Evolutionary conservation across 2,888 invertebrate species (phyloP).

Genomic region (Ochropleura leucogaster): DNA sequence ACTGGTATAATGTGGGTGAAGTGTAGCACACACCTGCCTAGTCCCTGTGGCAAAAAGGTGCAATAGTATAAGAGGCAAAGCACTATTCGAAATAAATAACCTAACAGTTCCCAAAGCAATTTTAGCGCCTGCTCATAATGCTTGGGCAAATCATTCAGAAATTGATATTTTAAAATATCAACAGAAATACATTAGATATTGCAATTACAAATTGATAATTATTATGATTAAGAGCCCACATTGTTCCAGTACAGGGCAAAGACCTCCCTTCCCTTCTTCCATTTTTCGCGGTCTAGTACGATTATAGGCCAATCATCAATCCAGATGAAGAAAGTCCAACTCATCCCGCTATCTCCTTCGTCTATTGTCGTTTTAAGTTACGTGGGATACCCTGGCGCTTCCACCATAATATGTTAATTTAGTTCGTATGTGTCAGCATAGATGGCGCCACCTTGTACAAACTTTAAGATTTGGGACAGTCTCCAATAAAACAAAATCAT

Average conservation of each 20-base stretch:
- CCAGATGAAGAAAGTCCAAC: no score
- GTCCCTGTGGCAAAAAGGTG: not conserved
- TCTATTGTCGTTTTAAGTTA: no score
- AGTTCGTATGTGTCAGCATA: not conserved
- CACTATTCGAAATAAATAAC: not conserved
- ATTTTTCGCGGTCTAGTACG: no score
- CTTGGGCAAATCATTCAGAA: not conserved
- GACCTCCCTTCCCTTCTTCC: no score
- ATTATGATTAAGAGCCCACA: no score
- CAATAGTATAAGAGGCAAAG: not conserved
- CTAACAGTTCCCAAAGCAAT: not conserved
- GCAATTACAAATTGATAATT: no score
- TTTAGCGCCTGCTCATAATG: not conserved
- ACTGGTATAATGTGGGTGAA: not conserved
- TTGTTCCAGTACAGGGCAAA: no score
- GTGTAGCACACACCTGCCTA: not conserved
- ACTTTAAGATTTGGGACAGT: constrained; percentile 8
- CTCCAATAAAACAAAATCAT: constrained; percentile 10
- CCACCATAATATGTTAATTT: no score
- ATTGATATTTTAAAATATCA: not conserved
- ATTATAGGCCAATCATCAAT: no score
- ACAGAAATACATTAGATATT: no score
- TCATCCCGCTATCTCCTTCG: no score
- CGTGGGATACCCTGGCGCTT: no score
- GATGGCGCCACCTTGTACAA: constrained; percentile 1